Evolutionary conservation across 1,140 invertebrate species (phyloP).

Genomic region (Sipha flava): DNA sequence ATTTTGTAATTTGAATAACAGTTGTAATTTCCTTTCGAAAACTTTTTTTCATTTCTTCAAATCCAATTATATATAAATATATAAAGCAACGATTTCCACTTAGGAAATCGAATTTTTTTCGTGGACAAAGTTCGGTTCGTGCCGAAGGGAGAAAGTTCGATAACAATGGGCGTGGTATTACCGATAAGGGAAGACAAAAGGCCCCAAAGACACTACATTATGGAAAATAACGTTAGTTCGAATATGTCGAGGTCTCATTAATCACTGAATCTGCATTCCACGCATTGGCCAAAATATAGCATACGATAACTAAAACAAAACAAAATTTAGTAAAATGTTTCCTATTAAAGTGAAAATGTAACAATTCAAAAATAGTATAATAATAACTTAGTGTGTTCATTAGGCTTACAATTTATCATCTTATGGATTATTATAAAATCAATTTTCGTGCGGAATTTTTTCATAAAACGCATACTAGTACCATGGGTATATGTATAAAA

Average conservation of each 20-base stretch:
- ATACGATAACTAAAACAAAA: too few species aligned
- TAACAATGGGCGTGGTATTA: conserved; percentile 19
- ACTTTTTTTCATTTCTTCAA: background rate
- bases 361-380: too few species aligned
- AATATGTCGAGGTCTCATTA: background rate
- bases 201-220: background rate
- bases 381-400: too few species aligned
- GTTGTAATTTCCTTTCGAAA: background rate
- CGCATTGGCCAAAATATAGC: too few species aligned
- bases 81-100: conserved; percentile 11
- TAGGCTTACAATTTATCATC: too few species aligned
- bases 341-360: too few species aligned
- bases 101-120: conserved; percentile 31
- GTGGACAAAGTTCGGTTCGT: background rate
- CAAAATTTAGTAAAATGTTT: too few species aligned
- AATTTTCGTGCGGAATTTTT: too few species aligned
- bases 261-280: background rate
- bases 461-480: too few species aligned
- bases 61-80: conserved; percentile 17
- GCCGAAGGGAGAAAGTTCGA: conserved; percentile 23
- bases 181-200: conserved; percentile 27
- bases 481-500: too few species aligned
- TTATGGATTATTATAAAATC: too few species aligned
- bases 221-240: background rate
- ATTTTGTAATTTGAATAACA: background rate